Percentiles rank a stretch among this genome's conserved stretches.
Conservation (phyloP, 2,888 invertebrate species). For the Sarcophaga carnaria region DNA sequence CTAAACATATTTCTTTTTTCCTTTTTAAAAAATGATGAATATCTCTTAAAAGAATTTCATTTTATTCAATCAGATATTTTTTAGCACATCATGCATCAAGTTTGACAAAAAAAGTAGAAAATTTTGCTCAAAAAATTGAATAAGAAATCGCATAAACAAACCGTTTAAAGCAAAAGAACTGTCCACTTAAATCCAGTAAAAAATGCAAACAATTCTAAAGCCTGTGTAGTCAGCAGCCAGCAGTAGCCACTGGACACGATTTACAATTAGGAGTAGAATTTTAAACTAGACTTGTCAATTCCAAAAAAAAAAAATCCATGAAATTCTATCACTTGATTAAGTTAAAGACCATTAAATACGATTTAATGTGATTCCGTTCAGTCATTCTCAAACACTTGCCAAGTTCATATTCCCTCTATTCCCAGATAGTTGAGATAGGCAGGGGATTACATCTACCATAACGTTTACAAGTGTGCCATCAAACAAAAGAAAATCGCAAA, state of each 20-base stretch:
- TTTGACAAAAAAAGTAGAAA: background rate
- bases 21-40: too few relatives aligned
- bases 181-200: too few relatives aligned
- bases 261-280: background rate
- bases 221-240: too few relatives aligned
- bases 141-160: background rate
- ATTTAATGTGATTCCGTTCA: conserved; percentile 5
- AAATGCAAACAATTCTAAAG: too few relatives aligned
- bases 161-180: background rate
- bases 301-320: background rate
- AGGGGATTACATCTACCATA: too few relatives aligned
- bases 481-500: conserved; percentile 5
- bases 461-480: background rate
- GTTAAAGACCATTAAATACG: conserved; percentile 29
- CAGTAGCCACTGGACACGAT: too few relatives aligned
- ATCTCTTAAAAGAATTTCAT: background rate
- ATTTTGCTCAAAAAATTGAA: too few relatives aligned
- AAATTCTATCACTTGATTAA: conserved; percentile 19
- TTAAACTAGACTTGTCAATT: background rate
- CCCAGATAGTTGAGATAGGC: too few relatives aligned
- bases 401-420: background rate
- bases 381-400: background rate
- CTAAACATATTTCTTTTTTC: too few relatives aligned
- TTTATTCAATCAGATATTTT: background rate
- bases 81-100: conserved; percentile 2